phyloP scores from a whole-genome alignment of 1,140 invertebrate species.

The Rhyacophila brunnea region DNA sequence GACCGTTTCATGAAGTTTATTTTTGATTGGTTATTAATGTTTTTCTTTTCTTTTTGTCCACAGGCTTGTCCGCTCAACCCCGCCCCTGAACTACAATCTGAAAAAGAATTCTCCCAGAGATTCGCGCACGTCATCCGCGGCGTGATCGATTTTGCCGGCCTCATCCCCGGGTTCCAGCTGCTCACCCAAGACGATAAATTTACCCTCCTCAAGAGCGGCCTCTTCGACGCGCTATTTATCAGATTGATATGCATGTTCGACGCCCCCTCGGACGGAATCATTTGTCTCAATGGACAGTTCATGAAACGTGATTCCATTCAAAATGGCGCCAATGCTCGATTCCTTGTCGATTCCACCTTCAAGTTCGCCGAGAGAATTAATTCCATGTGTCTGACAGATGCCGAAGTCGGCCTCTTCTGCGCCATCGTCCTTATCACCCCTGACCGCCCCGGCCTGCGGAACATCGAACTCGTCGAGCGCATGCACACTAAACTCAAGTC shows the following conservation, averaged over 20 bases:
- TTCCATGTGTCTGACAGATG: slow-evolving; percentile 83
- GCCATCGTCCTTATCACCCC: slow-evolving; percentile 92
- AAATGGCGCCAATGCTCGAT: slow-evolving; percentile 86
- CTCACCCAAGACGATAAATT: slow-evolving; percentile 96
- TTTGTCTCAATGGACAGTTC: slow-evolving; percentile 89
- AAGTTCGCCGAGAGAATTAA: slow-evolving; percentile 96
- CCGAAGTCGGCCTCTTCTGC: slow-evolving; percentile 92
- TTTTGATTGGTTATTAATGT: neutral
- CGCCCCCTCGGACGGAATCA: slow-evolving; percentile 84
- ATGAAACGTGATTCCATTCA: slow-evolving; percentile 87
- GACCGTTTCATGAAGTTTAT: too few relatives aligned
- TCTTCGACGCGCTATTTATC: slow-evolving; percentile 92
- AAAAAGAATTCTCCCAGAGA: slow-evolving; percentile 89
- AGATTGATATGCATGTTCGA: slow-evolving; percentile 93
- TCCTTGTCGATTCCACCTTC: slow-evolving; percentile 95
- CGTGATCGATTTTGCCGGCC: slow-evolving; percentile 96
- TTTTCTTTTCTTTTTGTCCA: slow-evolving; percentile 54
- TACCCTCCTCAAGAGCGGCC: slow-evolving; percentile 91
- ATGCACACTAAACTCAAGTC: slow-evolving; percentile 87
- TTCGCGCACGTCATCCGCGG: slow-evolving; percentile 95
- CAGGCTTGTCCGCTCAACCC: slow-evolving; percentile 95
- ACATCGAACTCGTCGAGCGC: slow-evolving; percentile 86
- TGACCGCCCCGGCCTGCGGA: slow-evolving; percentile 88
- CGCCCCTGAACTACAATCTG: slow-evolving; percentile 84
- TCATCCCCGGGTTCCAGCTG: slow-evolving; percentile 93